These are phyloP conservation scores for Tragopan temminckii DNA, from an alignment of 2,797 vertebrate species.

Conservation along the genomic window DNA sequence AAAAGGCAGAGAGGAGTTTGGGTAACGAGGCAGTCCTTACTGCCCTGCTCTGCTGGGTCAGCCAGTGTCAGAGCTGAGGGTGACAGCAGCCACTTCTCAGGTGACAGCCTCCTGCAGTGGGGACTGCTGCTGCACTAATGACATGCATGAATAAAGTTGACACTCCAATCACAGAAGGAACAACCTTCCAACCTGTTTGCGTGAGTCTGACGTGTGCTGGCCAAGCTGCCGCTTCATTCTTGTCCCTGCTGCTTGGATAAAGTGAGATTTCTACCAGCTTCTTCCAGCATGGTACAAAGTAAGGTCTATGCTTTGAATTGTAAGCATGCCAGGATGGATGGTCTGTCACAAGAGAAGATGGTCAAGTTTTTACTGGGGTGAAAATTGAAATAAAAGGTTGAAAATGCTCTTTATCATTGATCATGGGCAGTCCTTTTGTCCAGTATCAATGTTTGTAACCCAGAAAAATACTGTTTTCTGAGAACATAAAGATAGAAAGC, in stretches of 20 bases:
- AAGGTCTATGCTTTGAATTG: background rate
- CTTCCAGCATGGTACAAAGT: background rate
- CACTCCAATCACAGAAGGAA: background rate
- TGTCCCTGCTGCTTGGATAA: background rate
- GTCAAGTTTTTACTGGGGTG: background rate
- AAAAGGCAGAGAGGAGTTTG: background rate
- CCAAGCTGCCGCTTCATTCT: background rate
- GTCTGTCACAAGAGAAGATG: background rate
- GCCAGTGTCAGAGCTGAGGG: fast-evolving
- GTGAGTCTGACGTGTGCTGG: fast-evolving
- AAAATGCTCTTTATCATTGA: background rate
- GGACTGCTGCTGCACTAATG: background rate
- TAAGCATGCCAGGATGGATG: background rate
- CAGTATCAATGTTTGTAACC: background rate
- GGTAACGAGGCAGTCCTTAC: fast-evolving
- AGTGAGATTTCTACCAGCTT: background rate
- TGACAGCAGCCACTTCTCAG: background rate
- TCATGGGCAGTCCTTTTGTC: background rate
- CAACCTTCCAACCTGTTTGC: background rate
- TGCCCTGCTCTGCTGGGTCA: background rate
- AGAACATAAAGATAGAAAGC: background rate
- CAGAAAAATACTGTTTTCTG: constrained; percentile 14
- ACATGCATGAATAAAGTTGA: background rate
- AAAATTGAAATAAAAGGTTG: background rate
- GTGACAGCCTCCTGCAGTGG: background rate